phyloP scores from a whole-genome alignment of 2,797 vertebrate species.

The Acipenser oxyrinchus region DNA sequence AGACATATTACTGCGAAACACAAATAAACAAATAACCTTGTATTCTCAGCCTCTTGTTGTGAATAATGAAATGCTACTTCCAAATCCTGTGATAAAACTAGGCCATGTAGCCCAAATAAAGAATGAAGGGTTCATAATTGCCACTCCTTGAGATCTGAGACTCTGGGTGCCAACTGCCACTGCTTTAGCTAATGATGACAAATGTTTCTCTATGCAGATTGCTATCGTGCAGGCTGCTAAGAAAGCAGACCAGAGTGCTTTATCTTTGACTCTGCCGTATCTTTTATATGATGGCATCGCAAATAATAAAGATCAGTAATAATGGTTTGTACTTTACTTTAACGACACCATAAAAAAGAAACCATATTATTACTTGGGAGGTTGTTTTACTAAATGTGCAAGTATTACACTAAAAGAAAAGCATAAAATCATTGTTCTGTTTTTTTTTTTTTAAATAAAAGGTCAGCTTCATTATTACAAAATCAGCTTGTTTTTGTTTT shows the following conservation, averaged over 20 bases:
- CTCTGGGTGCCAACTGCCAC: conserved; percentile 97
- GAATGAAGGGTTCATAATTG: conserved; percentile 82
- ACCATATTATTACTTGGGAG: no score
- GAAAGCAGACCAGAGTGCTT: conserved; percentile 34
- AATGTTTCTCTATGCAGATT: conserved; percentile 98
- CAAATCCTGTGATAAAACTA: conserved; percentile 61
- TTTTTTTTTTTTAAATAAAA: no score
- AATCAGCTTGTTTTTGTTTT: no score
- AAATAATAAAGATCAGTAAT: no score
- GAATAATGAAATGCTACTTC: conserved; percentile 56
- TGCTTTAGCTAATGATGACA: conserved; percentile 98
- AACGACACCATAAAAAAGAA: no score
- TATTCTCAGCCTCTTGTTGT: conserved; percentile 6
- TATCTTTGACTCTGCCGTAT: neutral
- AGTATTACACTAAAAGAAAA: no score
- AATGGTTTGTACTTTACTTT: no score
- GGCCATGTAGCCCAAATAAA: conserved; percentile 70
- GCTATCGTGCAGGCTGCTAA: conserved; percentile 68
- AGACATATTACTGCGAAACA: conserved; percentile 13
- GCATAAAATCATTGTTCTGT: no score
- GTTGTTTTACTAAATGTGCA: no score
- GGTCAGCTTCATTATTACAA: no score
- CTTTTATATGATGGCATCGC: no score
- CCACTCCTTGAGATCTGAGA: conserved; percentile 90
- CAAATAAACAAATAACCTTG: conserved; percentile 24